Evolutionary conservation across 1,140 invertebrate species (phyloP).

Genomic region (Drosophila tsacasi): DNA sequence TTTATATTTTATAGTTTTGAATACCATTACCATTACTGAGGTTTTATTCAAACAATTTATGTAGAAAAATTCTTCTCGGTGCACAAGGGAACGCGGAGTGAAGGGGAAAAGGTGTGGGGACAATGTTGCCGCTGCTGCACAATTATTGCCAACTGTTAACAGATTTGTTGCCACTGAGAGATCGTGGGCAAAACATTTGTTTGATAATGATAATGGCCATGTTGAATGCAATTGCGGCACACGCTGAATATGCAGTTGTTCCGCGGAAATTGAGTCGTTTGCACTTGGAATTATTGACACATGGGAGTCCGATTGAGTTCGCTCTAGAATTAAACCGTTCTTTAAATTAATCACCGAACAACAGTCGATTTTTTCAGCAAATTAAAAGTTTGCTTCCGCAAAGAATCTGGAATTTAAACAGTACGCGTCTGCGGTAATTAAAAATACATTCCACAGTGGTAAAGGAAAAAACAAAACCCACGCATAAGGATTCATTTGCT

Average conservation of each 20-base stretch:
- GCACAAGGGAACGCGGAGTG: not conserved
- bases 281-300: slow-evolving; percentile 45
- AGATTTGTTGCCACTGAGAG: slow-evolving; percentile 74
- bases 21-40: not conserved
- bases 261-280: slow-evolving; percentile 31
- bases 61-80: not conserved
- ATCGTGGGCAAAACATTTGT: slow-evolving; percentile 56
- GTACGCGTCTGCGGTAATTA: not conserved
- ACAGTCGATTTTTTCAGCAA: not conserved
- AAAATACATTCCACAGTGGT: not conserved
- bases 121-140: slow-evolving; percentile 67
- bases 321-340: not conserved
- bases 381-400: slow-evolving; percentile 1
- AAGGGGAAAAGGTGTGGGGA: slow-evolving; percentile 37
- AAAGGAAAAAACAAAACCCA: too few relatives aligned
- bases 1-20: too few relatives aligned
- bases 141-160: slow-evolving; percentile 85
- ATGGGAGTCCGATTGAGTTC: not conserved
- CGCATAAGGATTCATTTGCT: not conserved
- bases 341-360: slow-evolving; percentile 3
- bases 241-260: slow-evolving; percentile 19
- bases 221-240: slow-evolving; percentile 53
- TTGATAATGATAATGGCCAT: slow-evolving; percentile 78
- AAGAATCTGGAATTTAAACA: not conserved
- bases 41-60: not conserved